phyloP scores from a whole-genome alignment of 2,797 vertebrate genomes.

The Pygocentrus nattereri region DNA sequence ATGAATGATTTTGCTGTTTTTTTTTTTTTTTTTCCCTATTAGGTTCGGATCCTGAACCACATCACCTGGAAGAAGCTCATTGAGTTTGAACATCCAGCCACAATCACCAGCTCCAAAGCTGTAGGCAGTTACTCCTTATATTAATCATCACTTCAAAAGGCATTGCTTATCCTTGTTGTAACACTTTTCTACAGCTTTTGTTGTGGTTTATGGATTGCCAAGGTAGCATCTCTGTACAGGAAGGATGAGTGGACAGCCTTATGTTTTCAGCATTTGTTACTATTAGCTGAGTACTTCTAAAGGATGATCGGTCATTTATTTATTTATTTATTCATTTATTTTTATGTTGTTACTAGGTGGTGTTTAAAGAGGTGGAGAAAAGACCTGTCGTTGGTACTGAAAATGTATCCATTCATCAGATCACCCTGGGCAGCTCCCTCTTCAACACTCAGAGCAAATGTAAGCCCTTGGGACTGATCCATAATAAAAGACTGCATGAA shows the following conservation, averaged over 20 bases:
- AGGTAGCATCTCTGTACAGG: background rate
- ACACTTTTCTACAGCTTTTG: too few relatives aligned
- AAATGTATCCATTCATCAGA: constrained; percentile 79
- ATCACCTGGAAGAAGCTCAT: constrained; percentile 94
- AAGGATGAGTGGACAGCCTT: background rate
- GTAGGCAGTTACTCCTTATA: constrained; percentile 75
- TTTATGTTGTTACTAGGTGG: constrained; percentile 75
- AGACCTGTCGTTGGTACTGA: constrained; percentile 74
- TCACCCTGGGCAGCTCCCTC: constrained; percentile 73
- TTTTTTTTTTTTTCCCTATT: constrained; percentile 8
- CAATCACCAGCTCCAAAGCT: constrained; percentile 79
- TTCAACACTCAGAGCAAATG: constrained; percentile 91
- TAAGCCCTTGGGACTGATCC: constrained; percentile 68
- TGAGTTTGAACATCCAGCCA: constrained; percentile 87
- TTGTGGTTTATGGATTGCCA: background rate
- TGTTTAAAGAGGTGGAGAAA: constrained; percentile 92
- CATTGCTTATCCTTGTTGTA: background rate
- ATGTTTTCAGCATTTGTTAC: too few relatives aligned
- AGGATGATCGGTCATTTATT: background rate
- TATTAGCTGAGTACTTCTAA: background rate
- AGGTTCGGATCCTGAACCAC: constrained; percentile 95
- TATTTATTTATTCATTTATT: background rate
- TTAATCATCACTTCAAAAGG: background rate
- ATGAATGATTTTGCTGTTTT: background rate
- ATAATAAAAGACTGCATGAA: background rate